Conservation (phyloP, 2,888 invertebrate genomes). For the Cremastobaeus sp. region DNA sequence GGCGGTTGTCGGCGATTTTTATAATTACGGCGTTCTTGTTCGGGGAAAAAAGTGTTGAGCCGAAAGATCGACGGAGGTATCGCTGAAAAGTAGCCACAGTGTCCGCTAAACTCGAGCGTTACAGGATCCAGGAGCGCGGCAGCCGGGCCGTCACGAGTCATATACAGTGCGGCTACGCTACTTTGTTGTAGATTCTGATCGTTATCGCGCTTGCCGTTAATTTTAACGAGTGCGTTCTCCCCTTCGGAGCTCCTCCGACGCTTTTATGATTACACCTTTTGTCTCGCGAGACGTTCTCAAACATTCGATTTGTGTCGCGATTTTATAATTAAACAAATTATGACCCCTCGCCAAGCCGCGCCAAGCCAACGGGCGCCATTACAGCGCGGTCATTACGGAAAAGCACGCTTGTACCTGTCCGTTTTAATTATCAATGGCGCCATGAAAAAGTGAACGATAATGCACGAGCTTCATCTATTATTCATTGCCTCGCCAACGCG, state of each 20-base stretch:
- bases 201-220: conserved; percentile 49
- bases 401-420: conserved; percentile 33
- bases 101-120: conserved; percentile 19
- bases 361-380: conserved; percentile 12
- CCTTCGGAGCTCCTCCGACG: neutral
- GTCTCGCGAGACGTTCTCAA: conserved; percentile 31
- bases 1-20: conserved; percentile 42
- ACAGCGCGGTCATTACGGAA: conserved; percentile 20
- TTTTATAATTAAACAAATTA: conserved; percentile 55
- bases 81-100: conserved; percentile 33
- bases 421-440: conserved; percentile 34
- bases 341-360: conserved; percentile 1
- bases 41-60: conserved; percentile 54
- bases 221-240: conserved; percentile 44
- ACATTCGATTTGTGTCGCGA: conserved; percentile 27
- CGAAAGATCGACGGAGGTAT: conserved; percentile 45
- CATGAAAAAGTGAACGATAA: conserved; percentile 24
- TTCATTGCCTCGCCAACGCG: conserved; percentile 10
- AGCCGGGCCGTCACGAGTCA: conserved; percentile 52
- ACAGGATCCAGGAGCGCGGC: conserved; percentile 35
- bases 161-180: conserved; percentile 49
- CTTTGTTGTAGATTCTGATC: conserved; percentile 56
- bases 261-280: conserved; percentile 38
- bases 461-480: conserved; percentile 26
- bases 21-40: conserved; percentile 45